Percentiles rank a stretch among this genome's conserved stretches.
These are phyloP conservation scores for Tragopan temminckii DNA, from an alignment of 2,797 vertebrate genomes.

Conservation along the genomic window DNA sequence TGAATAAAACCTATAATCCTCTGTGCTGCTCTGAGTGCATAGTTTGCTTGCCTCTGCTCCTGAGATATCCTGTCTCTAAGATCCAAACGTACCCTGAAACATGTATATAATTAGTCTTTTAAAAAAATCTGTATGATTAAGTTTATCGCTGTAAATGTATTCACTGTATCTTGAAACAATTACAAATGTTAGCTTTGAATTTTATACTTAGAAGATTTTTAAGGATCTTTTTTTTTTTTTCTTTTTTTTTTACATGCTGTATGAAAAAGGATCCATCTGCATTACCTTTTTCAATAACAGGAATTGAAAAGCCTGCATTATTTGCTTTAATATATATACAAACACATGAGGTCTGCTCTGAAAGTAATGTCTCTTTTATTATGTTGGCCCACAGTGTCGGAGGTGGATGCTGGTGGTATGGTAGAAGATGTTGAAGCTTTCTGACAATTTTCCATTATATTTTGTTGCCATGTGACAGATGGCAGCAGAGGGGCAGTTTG, in stretches of 20 bases:
- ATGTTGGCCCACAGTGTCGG: too few relatives aligned
- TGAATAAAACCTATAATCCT: too few relatives aligned
- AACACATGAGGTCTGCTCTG: not conserved
- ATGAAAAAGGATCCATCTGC: not conserved
- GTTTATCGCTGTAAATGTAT: constrained; percentile 1
- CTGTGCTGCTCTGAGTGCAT: too few relatives aligned
- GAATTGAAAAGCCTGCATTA: not conserved
- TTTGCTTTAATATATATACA: not conserved
- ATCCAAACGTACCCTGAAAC: too few relatives aligned
- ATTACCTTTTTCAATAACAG: not conserved
- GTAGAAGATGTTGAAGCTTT: too few relatives aligned
- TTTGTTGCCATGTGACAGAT: too few relatives aligned
- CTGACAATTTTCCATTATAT: too few relatives aligned
- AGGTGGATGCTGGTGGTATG: too few relatives aligned
- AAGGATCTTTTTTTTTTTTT: not conserved
- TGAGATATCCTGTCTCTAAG: too few relatives aligned
- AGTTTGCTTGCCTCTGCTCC: too few relatives aligned
- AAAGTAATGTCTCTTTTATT: too few relatives aligned
- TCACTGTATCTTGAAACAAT: not conserved
- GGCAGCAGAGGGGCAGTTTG: too few relatives aligned
- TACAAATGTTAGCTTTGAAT: not conserved
- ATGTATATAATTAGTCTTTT: not conserved
- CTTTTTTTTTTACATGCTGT: not conserved
- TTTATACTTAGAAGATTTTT: not conserved
- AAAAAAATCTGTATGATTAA: not conserved